Base-by-base conservation (phyloP, 2,113 vertebrate species). In the Istiophorus platypterus region DNA sequence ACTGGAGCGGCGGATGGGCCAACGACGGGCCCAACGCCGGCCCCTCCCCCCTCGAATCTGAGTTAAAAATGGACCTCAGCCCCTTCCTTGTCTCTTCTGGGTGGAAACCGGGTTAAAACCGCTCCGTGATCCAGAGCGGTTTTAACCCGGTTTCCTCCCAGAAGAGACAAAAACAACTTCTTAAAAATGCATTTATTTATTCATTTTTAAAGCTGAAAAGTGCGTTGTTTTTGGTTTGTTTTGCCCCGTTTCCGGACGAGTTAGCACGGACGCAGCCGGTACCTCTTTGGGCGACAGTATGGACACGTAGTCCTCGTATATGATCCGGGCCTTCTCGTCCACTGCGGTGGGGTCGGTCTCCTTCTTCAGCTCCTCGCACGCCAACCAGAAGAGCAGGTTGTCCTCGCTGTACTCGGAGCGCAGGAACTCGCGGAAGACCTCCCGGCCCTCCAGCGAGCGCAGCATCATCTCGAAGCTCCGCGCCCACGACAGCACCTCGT, bases 271-370 rank as follows among this genome's bases (percentile, higher is more conserved):
- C 2, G 14, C 13, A 27, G 49, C 10, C 5, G 1, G 42, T 96
- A 99, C 98, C 98, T 99, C 98, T 97, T 98, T 99, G 69, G 98
- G 98, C 61, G 98, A 99, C 17, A 99, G 94, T 93, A 99, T 99
- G 85, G 98, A 99, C 91, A 99, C 98, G 67, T 99, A 99, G 93
- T 99, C 98, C 88, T 99, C 98, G 9, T 99, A 99, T 89, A 99
- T 99, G 91, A 96, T 96, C 86, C 97, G 96, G 92, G 97, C 96
- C 87, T 97, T 98, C 93, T 99, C 97, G 75, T 99, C 97, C 58
- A 98, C 94, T 29, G 92, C 92, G 22, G 95, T 91, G 70, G 95
- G 95, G 85, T 96, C 95, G 4, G 96, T 96, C 91, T 99, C 98
- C 78, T 96, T 96, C 90, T 97, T 99, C 88, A 99, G 88, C 70